Conservation (phyloP, 1,140 invertebrate genomes). For the Microplitis demolitor region DNA sequence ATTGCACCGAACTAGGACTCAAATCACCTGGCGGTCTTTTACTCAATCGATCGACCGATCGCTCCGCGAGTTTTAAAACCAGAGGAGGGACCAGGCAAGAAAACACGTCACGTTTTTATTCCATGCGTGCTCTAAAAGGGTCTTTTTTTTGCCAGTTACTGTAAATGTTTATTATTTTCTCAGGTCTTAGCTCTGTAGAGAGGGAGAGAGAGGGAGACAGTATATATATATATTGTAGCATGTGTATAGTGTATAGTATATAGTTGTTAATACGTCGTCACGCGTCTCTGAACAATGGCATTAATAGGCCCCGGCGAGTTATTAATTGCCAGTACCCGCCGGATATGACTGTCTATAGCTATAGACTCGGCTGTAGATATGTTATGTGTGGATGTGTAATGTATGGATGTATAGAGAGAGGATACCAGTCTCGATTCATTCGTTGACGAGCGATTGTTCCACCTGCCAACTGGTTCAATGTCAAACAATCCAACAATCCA, state of each 20-base stretch:
- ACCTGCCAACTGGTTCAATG: conserved; percentile 7
- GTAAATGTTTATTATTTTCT: too few species aligned
- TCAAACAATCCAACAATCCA: conserved; percentile 2
- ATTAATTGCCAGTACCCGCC: conserved; percentile 60
- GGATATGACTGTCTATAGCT: conserved; percentile 61
- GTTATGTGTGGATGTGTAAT: background rate
- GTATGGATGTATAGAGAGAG: background rate
- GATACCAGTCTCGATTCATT: conserved; percentile 9
- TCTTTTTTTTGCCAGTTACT: too few species aligned
- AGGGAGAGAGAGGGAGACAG: background rate
- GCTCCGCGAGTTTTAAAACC: too few species aligned
- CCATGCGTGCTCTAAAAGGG: too few species aligned
- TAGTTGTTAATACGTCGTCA: conserved; percentile 46
- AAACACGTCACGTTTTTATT: too few species aligned
- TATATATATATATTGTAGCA: conserved; percentile 33
- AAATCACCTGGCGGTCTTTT: too few species aligned
- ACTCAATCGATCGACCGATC: too few species aligned
- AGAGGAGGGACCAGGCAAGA: too few species aligned
- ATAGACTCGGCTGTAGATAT: conserved; percentile 2
- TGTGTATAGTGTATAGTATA: conserved; percentile 31
- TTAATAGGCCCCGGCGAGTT: conserved; percentile 60
- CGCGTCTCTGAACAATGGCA: conserved; percentile 62
- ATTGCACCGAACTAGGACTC: too few species aligned
- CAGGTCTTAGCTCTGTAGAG: too few species aligned
- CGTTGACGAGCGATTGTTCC: conserved; percentile 3